Evolutionary conservation across 2,113 vertebrate species (phyloP).

Genomic region (Tringa solitaria): DNA sequence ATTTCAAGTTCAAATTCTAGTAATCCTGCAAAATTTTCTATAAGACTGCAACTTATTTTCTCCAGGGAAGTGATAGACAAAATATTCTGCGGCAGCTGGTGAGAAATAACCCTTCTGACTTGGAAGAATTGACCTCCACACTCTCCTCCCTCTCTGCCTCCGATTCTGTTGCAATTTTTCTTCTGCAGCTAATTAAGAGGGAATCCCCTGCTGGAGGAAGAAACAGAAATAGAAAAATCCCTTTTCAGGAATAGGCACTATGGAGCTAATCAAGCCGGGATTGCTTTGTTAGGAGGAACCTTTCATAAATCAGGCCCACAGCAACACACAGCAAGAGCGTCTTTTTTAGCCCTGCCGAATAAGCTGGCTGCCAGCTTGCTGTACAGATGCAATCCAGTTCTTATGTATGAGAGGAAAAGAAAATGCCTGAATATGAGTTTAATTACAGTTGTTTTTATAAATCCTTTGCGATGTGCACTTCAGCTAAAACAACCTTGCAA

Average conservation of each 20-base stretch:
- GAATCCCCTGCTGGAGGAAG: slow-evolving; percentile 22
- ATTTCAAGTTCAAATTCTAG: background rate
- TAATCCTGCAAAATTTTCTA: background rate
- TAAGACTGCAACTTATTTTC: background rate
- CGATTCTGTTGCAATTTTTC: background rate
- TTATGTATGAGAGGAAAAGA: background rate
- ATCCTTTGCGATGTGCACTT: background rate
- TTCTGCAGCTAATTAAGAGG: slow-evolving; percentile 26
- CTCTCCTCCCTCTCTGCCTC: background rate
- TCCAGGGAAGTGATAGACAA: background rate
- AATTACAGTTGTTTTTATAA: background rate
- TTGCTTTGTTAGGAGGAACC: background rate
- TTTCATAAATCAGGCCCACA: background rate
- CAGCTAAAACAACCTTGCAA: background rate
- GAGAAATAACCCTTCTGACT: background rate
- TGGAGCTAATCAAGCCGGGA: background rate
- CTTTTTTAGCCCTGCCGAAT: background rate
- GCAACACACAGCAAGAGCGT: background rate
- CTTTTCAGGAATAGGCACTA: background rate
- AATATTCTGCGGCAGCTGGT: background rate
- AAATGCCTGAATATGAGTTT: slow-evolving; percentile 1
- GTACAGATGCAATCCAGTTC: background rate
- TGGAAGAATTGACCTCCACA: background rate
- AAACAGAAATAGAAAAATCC: slow-evolving; percentile 20
- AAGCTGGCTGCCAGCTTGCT: background rate